phyloP scores from a whole-genome alignment of 2,113 vertebrate species.

The Lucifuga dentata region DNA sequence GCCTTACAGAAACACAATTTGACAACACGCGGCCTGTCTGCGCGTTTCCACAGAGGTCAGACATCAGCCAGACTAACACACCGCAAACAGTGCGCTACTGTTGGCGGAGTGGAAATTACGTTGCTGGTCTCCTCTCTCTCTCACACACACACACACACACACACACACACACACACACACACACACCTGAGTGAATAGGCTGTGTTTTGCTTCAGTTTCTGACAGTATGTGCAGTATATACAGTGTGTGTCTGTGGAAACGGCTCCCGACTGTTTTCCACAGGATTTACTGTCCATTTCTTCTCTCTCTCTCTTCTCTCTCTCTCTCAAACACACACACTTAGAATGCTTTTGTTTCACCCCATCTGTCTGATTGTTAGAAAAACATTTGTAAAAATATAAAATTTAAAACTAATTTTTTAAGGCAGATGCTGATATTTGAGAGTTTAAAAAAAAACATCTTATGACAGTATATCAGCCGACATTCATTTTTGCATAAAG shows the following conservation, averaged over 20 bases:
- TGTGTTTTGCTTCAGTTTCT: conserved; percentile 38
- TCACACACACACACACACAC: conserved; percentile 6
- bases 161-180: not conserved
- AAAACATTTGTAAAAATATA: conserved; percentile 2
- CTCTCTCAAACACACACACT: not conserved
- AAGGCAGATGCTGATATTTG: too few relatives aligned
- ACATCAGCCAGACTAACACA: conserved; percentile 26
- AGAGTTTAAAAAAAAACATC: too few relatives aligned
- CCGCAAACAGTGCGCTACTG: conserved; percentile 49
- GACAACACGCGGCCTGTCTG: conserved; percentile 22
- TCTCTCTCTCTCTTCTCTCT: conserved; percentile 1
- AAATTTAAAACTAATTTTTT: too few relatives aligned
- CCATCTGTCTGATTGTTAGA: not conserved
- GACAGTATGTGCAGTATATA: conserved; percentile 46
- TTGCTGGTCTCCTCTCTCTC: not conserved
- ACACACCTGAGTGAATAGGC: conserved; percentile 49
- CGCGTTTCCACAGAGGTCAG: conserved; percentile 45
- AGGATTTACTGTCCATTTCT: conserved; percentile 30
- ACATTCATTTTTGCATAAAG: too few relatives aligned
- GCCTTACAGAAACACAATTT: conserved; percentile 26
- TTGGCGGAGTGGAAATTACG: conserved; percentile 30
- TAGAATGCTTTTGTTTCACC: conserved; percentile 3
- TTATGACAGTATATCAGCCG: too few relatives aligned
- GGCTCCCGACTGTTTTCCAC: conserved; percentile 24
- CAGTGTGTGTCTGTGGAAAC: conserved; percentile 44